Conservation (phyloP, 1,140 invertebrate species). For the Drosophila ercepeae region DNA sequence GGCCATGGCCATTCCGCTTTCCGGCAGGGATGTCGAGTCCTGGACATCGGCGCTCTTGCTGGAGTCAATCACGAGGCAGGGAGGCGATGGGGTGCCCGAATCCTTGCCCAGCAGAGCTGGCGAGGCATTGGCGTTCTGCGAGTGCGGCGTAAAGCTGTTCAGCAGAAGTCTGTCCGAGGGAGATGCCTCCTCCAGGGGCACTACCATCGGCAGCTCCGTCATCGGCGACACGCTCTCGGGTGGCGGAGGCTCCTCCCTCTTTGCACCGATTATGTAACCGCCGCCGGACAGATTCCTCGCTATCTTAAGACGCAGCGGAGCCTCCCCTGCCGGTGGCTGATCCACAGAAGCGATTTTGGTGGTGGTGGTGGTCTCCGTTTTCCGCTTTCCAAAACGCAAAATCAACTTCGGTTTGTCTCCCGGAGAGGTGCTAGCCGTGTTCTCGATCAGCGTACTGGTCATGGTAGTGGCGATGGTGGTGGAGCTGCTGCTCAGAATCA, state of each 20-base stretch:
- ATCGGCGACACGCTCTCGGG: slow-evolving; percentile 37
- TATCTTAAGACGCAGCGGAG: slow-evolving; percentile 92
- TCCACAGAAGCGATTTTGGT: slow-evolving; percentile 45
- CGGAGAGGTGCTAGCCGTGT: slow-evolving; percentile 82
- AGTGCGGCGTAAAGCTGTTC: slow-evolving; percentile 69
- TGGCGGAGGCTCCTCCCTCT: slow-evolving; percentile 33
- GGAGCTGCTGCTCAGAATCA: slow-evolving; percentile 30
- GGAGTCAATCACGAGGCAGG: slow-evolving; percentile 73
- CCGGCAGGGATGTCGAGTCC: slow-evolving; percentile 73
- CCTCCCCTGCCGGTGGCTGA: slow-evolving; percentile 36
- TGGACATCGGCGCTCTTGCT: slow-evolving; percentile 78
- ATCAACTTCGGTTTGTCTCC: slow-evolving; percentile 87
- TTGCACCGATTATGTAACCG: slow-evolving; percentile 86
- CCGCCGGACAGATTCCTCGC: slow-evolving; percentile 90
- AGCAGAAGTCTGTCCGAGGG: slow-evolving; percentile 33
- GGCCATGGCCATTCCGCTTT: slow-evolving; percentile 32
- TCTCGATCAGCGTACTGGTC: slow-evolving; percentile 80
- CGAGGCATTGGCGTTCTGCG: slow-evolving; percentile 71
- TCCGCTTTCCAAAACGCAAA: slow-evolving; percentile 86
- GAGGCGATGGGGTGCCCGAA: slow-evolving; percentile 72
- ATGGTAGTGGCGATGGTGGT: slow-evolving; percentile 39
- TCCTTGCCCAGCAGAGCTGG: slow-evolving; percentile 70
- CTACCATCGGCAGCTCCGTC: slow-evolving; percentile 40
- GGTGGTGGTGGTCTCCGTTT: slow-evolving; percentile 82
- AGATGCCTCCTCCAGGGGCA: slow-evolving; percentile 37